Evolutionary conservation across 2,797 vertebrate species (phyloP).

Genomic region (Melanogrammus aeglefinus): DNA sequence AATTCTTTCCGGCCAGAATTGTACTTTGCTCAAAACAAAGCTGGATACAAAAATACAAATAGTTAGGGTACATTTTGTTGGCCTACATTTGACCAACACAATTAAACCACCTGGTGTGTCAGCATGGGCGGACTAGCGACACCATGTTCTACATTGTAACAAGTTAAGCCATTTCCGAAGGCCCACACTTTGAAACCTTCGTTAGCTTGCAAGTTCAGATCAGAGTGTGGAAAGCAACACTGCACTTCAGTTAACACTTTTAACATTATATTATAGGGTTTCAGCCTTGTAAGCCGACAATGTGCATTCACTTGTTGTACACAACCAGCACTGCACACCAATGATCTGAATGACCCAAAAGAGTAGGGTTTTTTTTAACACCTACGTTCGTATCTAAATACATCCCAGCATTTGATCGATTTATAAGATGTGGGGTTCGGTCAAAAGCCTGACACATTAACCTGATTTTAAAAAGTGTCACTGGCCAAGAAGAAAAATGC

Average conservation of each 20-base stretch:
- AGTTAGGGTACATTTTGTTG: slow-evolving; percentile 44
- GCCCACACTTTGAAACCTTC: slow-evolving; percentile 28
- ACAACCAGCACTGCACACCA: neutral
- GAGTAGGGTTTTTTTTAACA: neutral
- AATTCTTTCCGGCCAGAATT: neutral
- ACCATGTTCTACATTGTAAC: slow-evolving; percentile 33
- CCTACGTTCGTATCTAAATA: neutral
- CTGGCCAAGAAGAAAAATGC: slow-evolving; percentile 60
- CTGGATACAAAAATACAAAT: neutral
- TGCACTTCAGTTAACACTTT: slow-evolving; percentile 14
- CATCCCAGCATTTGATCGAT: neutral
- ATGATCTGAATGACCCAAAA: neutral
- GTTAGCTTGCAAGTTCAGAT: slow-evolving; percentile 25
- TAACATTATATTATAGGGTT: neutral
- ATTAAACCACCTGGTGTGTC: slow-evolving; percentile 74
- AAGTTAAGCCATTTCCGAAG: slow-evolving; percentile 39
- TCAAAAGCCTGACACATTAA: slow-evolving; percentile 28
- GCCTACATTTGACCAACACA: slow-evolving; percentile 70
- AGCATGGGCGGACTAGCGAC: slow-evolving; percentile 59
- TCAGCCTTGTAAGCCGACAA: neutral
- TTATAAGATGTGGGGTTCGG: slow-evolving; percentile 12
- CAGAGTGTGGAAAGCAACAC: slow-evolving; percentile 15
- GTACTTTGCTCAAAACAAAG: neutral
- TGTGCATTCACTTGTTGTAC: slow-evolving; percentile 1
- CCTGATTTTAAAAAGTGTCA: slow-evolving; percentile 56